phyloP scores from a whole-genome alignment of 2,113 vertebrate genomes.

The Madoqua kirkii region DNA sequence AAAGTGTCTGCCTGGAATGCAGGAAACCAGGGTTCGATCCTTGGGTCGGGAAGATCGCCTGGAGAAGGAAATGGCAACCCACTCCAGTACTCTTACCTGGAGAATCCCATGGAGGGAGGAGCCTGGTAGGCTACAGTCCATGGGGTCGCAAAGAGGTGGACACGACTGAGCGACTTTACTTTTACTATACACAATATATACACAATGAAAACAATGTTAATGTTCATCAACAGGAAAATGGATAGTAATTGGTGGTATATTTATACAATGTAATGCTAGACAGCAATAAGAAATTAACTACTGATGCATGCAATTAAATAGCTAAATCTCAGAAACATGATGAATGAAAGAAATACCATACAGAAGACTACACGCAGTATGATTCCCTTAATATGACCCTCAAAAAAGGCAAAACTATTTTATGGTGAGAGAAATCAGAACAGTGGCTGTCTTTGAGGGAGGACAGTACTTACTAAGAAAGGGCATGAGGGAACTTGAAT shows the following conservation, averaged over 20 bases:
- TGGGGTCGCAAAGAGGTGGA: too few relatives aligned
- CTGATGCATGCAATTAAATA: not conserved
- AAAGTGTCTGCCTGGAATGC: too few relatives aligned
- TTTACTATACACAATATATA: not conserved
- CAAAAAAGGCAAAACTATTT: not conserved
- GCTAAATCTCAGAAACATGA: not conserved
- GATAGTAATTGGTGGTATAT: not conserved
- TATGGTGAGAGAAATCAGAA: not conserved
- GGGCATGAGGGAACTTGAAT: not conserved
- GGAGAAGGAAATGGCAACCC: too few relatives aligned
- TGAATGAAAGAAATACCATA: not conserved
- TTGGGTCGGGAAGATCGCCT: too few relatives aligned
- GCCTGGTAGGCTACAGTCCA: too few relatives aligned
- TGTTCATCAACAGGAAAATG: not conserved
- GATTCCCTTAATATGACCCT: not conserved
- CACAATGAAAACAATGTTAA: not conserved
- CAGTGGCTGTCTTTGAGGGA: not conserved
- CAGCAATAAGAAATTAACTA: not conserved
- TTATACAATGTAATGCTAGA: not conserved
- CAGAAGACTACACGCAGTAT: not conserved
- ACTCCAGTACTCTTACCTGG: too few relatives aligned
- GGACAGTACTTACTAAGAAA: not conserved
- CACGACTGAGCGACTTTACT: too few relatives aligned
- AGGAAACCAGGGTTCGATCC: too few relatives aligned
- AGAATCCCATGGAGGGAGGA: too few relatives aligned